Evolutionary conservation across 2,888 invertebrate species (phyloP).

Genomic region (Nysson spinosus): DNA sequence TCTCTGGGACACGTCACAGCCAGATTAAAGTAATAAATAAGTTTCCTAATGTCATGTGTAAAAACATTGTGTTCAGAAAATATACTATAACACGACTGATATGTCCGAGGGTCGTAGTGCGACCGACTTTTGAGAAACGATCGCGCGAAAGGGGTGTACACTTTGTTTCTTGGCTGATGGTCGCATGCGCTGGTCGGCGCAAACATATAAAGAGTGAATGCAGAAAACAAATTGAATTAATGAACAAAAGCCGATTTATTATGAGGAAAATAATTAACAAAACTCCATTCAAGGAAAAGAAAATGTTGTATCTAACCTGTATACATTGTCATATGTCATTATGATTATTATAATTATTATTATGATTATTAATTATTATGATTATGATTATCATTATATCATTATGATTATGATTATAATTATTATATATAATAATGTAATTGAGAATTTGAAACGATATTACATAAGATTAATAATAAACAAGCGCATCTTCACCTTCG

Average conservation of each 20-base stretch:
- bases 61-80: slow-evolving; percentile 78
- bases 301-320: slow-evolving; percentile 77
- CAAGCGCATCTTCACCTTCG: slow-evolving; percentile 75
- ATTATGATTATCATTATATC: slow-evolving; percentile 21
- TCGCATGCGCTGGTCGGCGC: slow-evolving; percentile 67
- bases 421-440: slow-evolving; percentile 64
- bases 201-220: slow-evolving; percentile 73
- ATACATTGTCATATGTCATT: slow-evolving; percentile 75
- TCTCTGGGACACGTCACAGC: slow-evolving; percentile 71
- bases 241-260: slow-evolving; percentile 70
- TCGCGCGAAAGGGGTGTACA: slow-evolving; percentile 46
- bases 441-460: slow-evolving; percentile 77
- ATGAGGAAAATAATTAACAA: slow-evolving; percentile 70
- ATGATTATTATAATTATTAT: slow-evolving; percentile 25
- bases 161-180: slow-evolving; percentile 64
- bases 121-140: slow-evolving; percentile 68
- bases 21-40: slow-evolving; percentile 75
- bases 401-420: slow-evolving; percentile 25
- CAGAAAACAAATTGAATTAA: slow-evolving; percentile 58
- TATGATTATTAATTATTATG: slow-evolving; percentile 20
- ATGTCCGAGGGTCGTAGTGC: slow-evolving; percentile 70
- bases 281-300: slow-evolving; percentile 73
- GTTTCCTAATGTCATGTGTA: slow-evolving; percentile 77
- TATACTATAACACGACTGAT: slow-evolving; percentile 78
- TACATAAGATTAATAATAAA: slow-evolving; percentile 78